Base-by-base conservation (phyloP, 2,113 vertebrate species). In the Colossoma macropomum region DNA sequence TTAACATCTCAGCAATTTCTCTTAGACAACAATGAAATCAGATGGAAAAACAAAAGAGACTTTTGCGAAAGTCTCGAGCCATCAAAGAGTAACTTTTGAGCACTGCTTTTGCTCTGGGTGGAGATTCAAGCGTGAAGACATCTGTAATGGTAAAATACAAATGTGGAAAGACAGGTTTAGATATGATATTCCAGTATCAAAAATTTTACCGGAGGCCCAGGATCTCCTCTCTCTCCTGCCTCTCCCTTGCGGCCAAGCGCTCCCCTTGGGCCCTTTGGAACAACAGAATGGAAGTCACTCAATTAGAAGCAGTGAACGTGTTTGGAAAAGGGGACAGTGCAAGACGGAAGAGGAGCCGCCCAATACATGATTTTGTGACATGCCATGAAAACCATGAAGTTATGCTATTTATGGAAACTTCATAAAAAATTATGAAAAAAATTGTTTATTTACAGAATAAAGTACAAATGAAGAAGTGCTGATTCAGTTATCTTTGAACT, bases 201-300 rank as follows among this genome's bases (percentile, higher is more conserved):
- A 80, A 32, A 70, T 76, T 27, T 84, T 86, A 95, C 95, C 84
- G 52, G 81, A 32, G 83, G 9, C 15, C 94, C 95, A 0, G 81
- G 88, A 5, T 92, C 89, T 11, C 95, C 95, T 38, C 0, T 73
- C 0, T 66, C 86, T 16, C 94, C 95, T 82, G 89, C 89, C 0
- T 17, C 27, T 68, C 93, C 93, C 83, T 93, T 92, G 19, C 16
- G 0, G 4, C 91, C 92, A 0, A 0, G 16, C 0, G 3, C 52
- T 12, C 92, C 93, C 0, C 34, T 17, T 0, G 3, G 0, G n/a
- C 95, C 95, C 95, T 95, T 78, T 1, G 50, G 23, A 73, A 69
- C 3, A 81, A 56, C 0, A 63, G 54, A 28, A 7, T 0, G 16
- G 4, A 1, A 50, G 34, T 56, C 74, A 76, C 1, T 32, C 21